Percentiles rank a stretch among this genome's conserved stretches.
These are phyloP conservation scores for Eutrigla gurnardus DNA, from an alignment of 2,797 vertebrate genomes.

Conservation along the genomic window DNA sequence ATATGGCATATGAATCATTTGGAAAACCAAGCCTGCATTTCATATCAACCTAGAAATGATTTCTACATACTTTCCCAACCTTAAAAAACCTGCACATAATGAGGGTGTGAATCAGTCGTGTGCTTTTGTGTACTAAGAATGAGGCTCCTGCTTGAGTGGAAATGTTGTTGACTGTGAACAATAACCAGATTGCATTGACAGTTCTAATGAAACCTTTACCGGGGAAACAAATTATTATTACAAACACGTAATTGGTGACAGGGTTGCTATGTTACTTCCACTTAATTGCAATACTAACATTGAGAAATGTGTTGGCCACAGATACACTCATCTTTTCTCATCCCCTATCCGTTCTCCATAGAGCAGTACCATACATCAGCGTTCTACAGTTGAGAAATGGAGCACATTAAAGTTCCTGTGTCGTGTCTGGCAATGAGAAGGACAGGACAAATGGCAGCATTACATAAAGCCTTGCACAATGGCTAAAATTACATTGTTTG, in stretches of 20 bases:
- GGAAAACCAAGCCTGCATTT: not conserved
- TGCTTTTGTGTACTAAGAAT: not conserved
- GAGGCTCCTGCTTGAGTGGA: not conserved
- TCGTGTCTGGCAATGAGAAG: not conserved
- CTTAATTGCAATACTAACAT: not conserved
- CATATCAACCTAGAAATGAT: not conserved
- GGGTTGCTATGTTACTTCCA: not conserved
- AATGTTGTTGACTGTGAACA: not conserved
- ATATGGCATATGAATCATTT: not conserved
- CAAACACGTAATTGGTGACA: not conserved
- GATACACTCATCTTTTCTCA: slow-evolving; percentile 12
- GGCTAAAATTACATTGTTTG: slow-evolving; percentile 15
- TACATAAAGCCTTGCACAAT: not conserved
- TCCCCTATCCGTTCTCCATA: not conserved
- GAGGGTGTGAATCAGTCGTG: not conserved
- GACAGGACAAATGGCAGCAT: slow-evolving; percentile 25
- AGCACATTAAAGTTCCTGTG: slow-evolving; percentile 4
- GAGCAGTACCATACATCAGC: slow-evolving; percentile 2
- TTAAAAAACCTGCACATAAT: not conserved
- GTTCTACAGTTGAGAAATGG: slow-evolving; percentile 26
- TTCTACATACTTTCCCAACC: not conserved
- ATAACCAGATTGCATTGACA: not conserved
- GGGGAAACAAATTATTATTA: not conserved
- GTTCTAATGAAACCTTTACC: not conserved
- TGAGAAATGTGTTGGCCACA: not conserved